Conservation (phyloP, 2,113 vertebrate species). For the Triplophysa dalaica region DNA sequence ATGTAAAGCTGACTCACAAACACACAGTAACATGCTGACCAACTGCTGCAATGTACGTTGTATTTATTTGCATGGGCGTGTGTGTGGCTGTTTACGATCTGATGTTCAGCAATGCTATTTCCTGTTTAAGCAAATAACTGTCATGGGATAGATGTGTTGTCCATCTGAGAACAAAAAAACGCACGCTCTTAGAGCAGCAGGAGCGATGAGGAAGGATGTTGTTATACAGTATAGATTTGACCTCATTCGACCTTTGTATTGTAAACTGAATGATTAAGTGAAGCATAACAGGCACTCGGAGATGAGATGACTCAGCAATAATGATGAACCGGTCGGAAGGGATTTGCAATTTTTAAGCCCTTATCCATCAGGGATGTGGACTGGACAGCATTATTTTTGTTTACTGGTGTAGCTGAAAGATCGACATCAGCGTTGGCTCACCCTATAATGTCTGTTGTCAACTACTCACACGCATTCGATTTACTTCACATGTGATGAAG, state of each 20-base stretch:
- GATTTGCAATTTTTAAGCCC: not conserved
- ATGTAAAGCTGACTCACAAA: not conserved
- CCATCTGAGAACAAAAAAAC: not conserved
- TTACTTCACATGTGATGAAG: not conserved
- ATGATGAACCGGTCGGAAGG: conserved; percentile 9
- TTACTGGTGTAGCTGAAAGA: not conserved
- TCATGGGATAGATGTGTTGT: not conserved
- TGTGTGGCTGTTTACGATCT: conserved; percentile 9
- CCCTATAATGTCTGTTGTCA: not conserved
- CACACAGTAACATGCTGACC: not conserved
- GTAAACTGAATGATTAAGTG: not conserved
- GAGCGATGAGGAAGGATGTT: not conserved
- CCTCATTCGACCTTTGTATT: not conserved
- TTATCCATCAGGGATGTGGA: not conserved
- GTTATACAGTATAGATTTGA: not conserved
- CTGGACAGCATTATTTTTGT: not conserved
- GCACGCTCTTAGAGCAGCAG: not conserved
- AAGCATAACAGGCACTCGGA: not conserved
- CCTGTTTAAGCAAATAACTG: conserved; percentile 33
- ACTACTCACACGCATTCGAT: not conserved
- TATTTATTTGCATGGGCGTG: not conserved
- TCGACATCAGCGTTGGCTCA: not conserved
- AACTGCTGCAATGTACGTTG: not conserved
- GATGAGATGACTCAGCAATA: not conserved
- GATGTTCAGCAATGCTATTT: conserved; percentile 27